Evolutionary conservation across 2,113 vertebrate species (phyloP).

Genomic region (Trogon melanurus): DNA sequence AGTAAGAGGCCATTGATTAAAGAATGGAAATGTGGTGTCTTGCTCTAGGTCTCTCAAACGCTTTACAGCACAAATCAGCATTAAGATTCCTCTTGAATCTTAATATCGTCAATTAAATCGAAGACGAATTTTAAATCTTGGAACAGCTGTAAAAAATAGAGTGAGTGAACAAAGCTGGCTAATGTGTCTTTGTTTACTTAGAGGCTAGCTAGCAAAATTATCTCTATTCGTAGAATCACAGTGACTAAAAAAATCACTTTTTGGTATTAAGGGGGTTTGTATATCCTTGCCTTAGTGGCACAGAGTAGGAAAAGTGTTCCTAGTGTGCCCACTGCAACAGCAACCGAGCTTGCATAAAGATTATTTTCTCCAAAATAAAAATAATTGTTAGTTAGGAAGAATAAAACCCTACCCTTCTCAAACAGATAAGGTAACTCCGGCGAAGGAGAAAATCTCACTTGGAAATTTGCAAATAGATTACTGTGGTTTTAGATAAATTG

Average conservation of each 20-base stretch:
- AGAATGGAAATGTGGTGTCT: background rate
- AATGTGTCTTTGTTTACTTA: background rate
- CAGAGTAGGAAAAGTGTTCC: background rate
- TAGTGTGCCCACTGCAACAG: background rate
- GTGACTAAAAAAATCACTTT: background rate
- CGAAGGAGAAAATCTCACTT: background rate
- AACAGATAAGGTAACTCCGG: background rate
- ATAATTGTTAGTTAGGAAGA: background rate
- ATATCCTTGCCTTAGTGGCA: background rate
- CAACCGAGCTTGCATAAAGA: background rate
- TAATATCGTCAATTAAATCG: background rate
- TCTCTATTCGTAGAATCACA: background rate
- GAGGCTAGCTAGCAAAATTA: background rate
- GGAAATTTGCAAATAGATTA: background rate
- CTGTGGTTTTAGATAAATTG: background rate
- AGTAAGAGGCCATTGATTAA: background rate
- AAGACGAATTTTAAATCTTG: conserved; percentile 10
- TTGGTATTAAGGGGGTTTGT: background rate
- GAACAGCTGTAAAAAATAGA: background rate
- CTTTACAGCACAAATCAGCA: background rate
- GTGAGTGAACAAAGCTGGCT: background rate
- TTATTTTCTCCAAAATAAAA: background rate
- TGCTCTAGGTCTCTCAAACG: background rate
- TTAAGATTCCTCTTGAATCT: background rate
- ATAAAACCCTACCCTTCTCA: background rate